A percentile compares a stretch with the other conserved stretches of the same genome.
phyloP scores from a whole-genome alignment of 2,888 invertebrate species.

The Eucera pruinosa region DNA sequence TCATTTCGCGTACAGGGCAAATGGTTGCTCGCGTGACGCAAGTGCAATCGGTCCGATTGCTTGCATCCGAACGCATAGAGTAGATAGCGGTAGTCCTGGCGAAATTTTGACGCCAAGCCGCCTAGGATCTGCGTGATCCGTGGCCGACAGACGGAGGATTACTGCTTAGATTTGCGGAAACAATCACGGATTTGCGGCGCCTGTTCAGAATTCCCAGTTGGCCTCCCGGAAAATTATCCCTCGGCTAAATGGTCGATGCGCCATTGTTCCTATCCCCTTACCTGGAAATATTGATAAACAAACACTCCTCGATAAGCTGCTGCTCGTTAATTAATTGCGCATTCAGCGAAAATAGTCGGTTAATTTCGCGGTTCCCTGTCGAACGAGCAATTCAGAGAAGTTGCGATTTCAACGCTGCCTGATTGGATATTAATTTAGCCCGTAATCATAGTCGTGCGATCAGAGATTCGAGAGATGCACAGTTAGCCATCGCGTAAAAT shows the following conservation, averaged over 20 bases:
- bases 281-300: conserved; percentile 43
- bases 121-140: neutral
- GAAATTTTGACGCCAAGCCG: conserved; percentile 36
- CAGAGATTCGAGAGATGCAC: too few species aligned
- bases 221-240: conserved; percentile 47
- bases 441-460: too few species aligned
- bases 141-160: conserved; percentile 31
- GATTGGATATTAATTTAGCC: neutral
- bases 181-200: conserved; percentile 56
- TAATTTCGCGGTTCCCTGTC: neutral
- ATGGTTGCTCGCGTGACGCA: conserved; percentile 4
- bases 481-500: too few species aligned
- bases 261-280: conserved; percentile 10
- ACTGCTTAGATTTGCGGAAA: conserved; percentile 52
- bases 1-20: conserved; percentile 3
- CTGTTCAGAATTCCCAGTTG: conserved; percentile 37
- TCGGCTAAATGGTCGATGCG: conserved; percentile 13
- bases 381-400: neutral
- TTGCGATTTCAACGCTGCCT: neutral
- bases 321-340: conserved; percentile 17
- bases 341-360: neutral
- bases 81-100: too few species aligned
- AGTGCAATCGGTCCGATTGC: conserved; percentile 4
- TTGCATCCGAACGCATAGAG: neutral
- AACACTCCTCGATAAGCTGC: neutral